Evolutionary conservation across 2,113 vertebrate species (phyloP).

Genomic region (Callithrix jacchus): DNA sequence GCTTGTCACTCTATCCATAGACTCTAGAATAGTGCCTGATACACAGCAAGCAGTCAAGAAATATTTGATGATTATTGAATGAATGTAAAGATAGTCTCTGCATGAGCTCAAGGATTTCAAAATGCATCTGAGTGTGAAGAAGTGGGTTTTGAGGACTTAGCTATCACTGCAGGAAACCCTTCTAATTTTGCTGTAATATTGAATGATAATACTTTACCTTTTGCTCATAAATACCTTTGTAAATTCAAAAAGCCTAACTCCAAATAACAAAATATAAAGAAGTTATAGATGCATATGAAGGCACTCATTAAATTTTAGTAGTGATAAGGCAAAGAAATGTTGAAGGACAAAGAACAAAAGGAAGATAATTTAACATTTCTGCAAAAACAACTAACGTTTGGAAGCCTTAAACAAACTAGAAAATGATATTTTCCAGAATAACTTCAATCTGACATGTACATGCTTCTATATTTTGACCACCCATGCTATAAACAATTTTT

Average conservation of each 20-base stretch:
- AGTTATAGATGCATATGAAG: not conserved
- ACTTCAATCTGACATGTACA: not conserved
- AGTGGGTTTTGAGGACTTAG: not conserved
- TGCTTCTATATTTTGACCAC: constrained; percentile 41
- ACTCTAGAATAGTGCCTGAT: not conserved
- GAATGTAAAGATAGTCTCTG: not conserved
- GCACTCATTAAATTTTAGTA: not conserved
- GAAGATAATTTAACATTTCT: not conserved
- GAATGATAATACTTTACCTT: not conserved
- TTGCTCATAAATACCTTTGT: not conserved
- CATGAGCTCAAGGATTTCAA: not conserved
- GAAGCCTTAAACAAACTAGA: not conserved
- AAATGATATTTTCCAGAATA: constrained; percentile 33
- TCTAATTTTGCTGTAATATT: not conserved
- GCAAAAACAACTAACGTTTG: not conserved
- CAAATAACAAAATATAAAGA: not conserved
- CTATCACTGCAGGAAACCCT: not conserved
- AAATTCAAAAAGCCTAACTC: not conserved
- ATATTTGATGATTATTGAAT: not conserved
- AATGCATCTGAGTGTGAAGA: not conserved
- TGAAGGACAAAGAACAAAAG: not conserved
- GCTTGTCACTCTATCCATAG: not conserved
- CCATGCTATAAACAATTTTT: constrained; percentile 21
- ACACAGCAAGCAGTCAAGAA: not conserved
- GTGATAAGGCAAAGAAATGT: not conserved